Percentiles rank a stretch among this genome's conserved stretches.
These are phyloP conservation scores for Hydrolagus colliei DNA, from an alignment of 2,797 vertebrate genomes.

Conservation along the genomic window DNA sequence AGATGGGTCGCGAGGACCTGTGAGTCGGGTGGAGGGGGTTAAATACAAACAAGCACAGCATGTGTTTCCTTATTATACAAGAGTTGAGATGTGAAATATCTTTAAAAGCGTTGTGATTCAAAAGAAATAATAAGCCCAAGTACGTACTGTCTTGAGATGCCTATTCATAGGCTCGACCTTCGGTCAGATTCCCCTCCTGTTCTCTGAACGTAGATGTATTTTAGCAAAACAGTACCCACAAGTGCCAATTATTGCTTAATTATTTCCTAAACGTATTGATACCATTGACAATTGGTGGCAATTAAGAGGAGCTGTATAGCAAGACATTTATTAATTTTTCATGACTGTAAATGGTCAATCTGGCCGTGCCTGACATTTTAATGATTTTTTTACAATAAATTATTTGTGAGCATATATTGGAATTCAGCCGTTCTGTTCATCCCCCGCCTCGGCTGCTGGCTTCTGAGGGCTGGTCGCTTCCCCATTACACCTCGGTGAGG, in stretches of 20 bases:
- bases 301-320: neutral
- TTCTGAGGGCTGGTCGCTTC: slow-evolving; percentile 51
- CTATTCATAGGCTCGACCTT: neutral
- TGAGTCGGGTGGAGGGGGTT: neutral
- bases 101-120: neutral
- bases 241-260: slow-evolving; percentile 28
- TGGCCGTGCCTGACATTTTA: slow-evolving; percentile 16
- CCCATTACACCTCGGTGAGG: slow-evolving; percentile 64
- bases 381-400: slow-evolving; percentile 2
- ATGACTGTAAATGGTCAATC: neutral
- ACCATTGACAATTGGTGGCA: neutral
- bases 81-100: neutral
- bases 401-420: neutral
- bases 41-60: neutral
- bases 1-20: no score
- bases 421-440: slow-evolving; percentile 65
- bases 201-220: neutral
- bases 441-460: slow-evolving; percentile 48
- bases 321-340: neutral
- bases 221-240: neutral
- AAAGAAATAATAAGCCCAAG: slow-evolving; percentile 13
- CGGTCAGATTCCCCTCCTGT: neutral
- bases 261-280: slow-evolving; percentile 8
- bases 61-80: neutral
- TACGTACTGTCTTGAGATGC: neutral